Percentiles rank a stretch among this genome's conserved stretches.
phyloP scores from a whole-genome alignment of 1,140 invertebrate species.

The Procambarus virginalis region DNA sequence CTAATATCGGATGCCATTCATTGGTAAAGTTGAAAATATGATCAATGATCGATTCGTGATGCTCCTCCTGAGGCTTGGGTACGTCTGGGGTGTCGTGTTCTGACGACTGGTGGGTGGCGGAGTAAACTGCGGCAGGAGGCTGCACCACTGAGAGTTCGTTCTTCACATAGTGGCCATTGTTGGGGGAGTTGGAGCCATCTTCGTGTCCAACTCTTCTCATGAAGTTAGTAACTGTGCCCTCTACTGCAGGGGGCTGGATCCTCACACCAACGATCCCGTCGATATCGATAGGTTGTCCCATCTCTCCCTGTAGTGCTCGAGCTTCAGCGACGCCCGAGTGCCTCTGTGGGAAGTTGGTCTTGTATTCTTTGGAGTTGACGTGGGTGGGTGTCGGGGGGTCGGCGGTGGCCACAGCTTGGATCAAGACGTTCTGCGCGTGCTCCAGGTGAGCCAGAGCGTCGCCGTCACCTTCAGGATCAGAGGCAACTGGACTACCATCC shows the following conservation, averaged over 20 bases:
- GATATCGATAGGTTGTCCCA: background rate
- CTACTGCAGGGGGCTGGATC: constrained; percentile 35
- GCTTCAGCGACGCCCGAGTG: background rate
- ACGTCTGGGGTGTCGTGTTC: background rate
- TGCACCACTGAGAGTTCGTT: constrained; percentile 37
- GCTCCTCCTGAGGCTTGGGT: background rate
- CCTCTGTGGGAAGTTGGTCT: background rate
- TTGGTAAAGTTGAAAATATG: constrained; percentile 46
- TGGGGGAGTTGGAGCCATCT: background rate
- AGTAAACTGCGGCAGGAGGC: constrained; percentile 4
- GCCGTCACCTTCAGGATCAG: background rate
- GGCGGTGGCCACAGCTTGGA: background rate
- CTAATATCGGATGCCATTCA: constrained; percentile 39
- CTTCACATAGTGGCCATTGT: constrained; percentile 40
- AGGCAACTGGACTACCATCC: constrained; percentile 22
- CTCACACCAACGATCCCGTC: constrained; percentile 41
- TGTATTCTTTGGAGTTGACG: background rate
- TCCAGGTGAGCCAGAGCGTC: constrained; percentile 19
- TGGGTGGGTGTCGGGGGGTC: background rate
- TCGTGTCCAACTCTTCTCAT: background rate
- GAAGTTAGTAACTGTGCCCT: constrained; percentile 28
- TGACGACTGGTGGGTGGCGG: background rate
- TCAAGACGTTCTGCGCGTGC: background rate
- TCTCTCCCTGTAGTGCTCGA: background rate
- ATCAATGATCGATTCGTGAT: constrained; percentile 21